Conservation (phyloP, 2,797 vertebrate genomes). For the Stomatorhinus walkeri region DNA sequence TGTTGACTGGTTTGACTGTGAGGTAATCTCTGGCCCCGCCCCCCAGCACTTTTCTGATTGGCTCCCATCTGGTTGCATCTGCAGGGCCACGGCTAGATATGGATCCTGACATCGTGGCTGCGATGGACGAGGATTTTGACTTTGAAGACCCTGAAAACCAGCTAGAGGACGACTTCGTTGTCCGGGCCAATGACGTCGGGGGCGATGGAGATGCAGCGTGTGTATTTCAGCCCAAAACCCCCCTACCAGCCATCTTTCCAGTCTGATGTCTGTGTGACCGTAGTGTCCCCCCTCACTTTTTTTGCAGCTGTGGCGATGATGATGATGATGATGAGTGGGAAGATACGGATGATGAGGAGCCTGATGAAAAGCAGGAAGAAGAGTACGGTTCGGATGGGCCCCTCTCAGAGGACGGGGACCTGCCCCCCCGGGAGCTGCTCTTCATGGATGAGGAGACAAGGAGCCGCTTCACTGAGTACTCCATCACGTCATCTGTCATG, state of each 20-base stretch:
- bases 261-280: neutral
- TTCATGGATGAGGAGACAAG: constrained; percentile 88
- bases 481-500: constrained; percentile 86
- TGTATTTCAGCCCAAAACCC: constrained; percentile 20
- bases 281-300: neutral
- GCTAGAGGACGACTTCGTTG: constrained; percentile 88
- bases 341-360: constrained; percentile 62
- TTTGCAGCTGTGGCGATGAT: constrained; percentile 9
- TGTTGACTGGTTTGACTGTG: neutral
- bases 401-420: constrained; percentile 54
- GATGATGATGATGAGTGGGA: constrained; percentile 75
- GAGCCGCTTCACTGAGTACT: constrained; percentile 93
- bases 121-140: constrained; percentile 91
- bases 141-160: constrained; percentile 83
- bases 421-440: constrained; percentile 50
- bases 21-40: neutral
- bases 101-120: constrained; percentile 93
- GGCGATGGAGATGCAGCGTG: constrained; percentile 40
- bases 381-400: constrained; percentile 61
- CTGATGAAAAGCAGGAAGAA: constrained; percentile 35
- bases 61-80: neutral
- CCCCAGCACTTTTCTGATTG: neutral
- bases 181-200: constrained; percentile 67
- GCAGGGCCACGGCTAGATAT: constrained; percentile 85
- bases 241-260: neutral